Conservation (phyloP, 2,113 vertebrate genomes). For the Sylvia atricapilla region DNA sequence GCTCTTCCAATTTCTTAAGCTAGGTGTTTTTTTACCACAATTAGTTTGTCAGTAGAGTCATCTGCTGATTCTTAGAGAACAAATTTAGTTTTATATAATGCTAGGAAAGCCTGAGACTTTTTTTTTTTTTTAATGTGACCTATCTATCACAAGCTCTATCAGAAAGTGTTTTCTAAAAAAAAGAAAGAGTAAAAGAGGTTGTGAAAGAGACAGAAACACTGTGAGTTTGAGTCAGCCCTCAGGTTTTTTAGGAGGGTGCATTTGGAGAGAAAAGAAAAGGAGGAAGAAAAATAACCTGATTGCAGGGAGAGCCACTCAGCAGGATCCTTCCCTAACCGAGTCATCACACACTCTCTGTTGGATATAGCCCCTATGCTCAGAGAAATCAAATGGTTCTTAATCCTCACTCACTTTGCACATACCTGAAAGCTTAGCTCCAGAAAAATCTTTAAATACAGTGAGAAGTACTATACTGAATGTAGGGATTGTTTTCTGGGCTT, state of each 20-base stretch:
- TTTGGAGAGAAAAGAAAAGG: neutral
- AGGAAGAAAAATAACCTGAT: neutral
- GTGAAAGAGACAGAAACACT: neutral
- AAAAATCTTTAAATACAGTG: constrained; percentile 46
- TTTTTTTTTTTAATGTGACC: too few species aligned
- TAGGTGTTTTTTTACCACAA: neutral
- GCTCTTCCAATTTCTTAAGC: neutral
- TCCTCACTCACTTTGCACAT: constrained; percentile 12
- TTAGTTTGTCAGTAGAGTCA: neutral
- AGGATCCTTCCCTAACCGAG: neutral
- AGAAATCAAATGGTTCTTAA: neutral
- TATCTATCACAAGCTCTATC: neutral
- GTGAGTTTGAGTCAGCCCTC: neutral
- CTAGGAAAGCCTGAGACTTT: neutral
- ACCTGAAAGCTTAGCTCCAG: constrained; percentile 45
- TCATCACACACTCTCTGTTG: neutral
- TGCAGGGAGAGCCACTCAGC: neutral
- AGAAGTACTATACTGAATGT: constrained; percentile 19
- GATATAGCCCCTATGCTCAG: neutral
- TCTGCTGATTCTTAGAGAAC: neutral
- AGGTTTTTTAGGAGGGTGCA: neutral
- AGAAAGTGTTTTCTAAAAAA: neutral
- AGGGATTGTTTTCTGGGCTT: constrained; percentile 34
- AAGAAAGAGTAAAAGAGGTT: neutral
- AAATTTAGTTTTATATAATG: neutral